phyloP scores from a whole-genome alignment of 2,888 invertebrate species.

The Troglohyphantes excavatus region DNA sequence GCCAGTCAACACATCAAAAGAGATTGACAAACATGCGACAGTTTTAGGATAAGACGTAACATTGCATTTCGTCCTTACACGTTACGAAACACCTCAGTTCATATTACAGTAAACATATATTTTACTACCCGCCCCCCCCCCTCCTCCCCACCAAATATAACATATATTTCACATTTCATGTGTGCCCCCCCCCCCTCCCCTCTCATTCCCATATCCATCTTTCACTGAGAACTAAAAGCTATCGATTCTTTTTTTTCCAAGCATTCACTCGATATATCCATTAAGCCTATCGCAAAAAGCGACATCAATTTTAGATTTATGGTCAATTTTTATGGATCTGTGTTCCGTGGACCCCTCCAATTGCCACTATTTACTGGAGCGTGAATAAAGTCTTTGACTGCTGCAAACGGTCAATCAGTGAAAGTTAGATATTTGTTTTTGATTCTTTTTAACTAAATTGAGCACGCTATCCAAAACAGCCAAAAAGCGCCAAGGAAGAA shows the following conservation, averaged over 20 bases:
- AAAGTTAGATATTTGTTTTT: not conserved
- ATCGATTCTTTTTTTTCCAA: constrained; percentile 37
- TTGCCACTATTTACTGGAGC: not conserved
- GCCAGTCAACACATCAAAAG: too few species aligned
- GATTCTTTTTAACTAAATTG: not conserved
- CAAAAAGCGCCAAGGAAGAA: too few species aligned
- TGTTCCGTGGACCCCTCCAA: not conserved
- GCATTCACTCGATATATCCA: constrained; percentile 6
- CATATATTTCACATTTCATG: too few species aligned
- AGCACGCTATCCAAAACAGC: too few species aligned
- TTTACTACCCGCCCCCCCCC: not conserved
- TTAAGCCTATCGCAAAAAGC: constrained; percentile 38
- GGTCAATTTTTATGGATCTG: not conserved
- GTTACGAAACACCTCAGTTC: constrained; percentile 4
- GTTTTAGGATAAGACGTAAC: not conserved
- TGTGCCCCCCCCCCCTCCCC: too few species aligned
- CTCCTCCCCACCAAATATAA: too few species aligned
- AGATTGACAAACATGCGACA: too few species aligned
- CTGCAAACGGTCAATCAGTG: not conserved
- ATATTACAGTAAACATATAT: constrained; percentile 2
- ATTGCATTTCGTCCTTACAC: not conserved
- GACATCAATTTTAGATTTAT: constrained; percentile 30
- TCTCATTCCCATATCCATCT: too few species aligned
- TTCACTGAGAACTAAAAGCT: constrained; percentile 16
- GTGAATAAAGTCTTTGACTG: not conserved